A percentile compares a stretch with the other conserved stretches of the same genome.
phyloP scores from a whole-genome alignment of 2,888 invertebrate genomes.

The Celastrina argiolus region DNA sequence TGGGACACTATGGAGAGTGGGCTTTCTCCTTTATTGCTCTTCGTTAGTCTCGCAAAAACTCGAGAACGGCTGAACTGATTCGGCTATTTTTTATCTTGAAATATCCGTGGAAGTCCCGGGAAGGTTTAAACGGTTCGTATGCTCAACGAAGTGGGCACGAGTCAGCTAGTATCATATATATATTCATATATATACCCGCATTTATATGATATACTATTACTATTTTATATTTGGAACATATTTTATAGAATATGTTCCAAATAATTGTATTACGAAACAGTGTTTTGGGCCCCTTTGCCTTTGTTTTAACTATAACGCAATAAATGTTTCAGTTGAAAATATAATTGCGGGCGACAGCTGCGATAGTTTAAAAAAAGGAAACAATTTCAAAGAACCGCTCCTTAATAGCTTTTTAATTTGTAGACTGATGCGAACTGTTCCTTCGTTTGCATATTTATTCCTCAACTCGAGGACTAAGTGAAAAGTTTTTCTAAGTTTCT shows the following conservation, averaged over 20 bases:
- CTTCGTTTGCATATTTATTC: slow-evolving; percentile 16
- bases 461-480: slow-evolving; percentile 15
- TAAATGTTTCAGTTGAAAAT: neutral
- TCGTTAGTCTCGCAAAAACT: too few species aligned
- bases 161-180: too few species aligned
- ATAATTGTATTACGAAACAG: neutral
- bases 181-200: too few species aligned
- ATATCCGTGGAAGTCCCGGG: too few species aligned
- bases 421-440: neutral
- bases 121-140: too few species aligned
- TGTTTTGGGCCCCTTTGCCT: neutral
- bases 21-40: too few species aligned
- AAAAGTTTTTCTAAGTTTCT: slow-evolving; percentile 19
- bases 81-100: too few species aligned
- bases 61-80: too few species aligned
- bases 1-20: too few species aligned
- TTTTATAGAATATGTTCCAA: neutral
- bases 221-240: neutral
- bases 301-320: neutral
- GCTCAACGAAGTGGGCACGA: too few species aligned
- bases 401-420: slow-evolving; percentile 12
- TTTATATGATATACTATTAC: too few species aligned
- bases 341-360: slow-evolving; percentile 10
- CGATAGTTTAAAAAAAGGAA: slow-evolving; percentile 2
- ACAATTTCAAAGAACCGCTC: neutral